Conservation (phyloP, 2,113 vertebrate species). For the Pungitius pungitius region DNA sequence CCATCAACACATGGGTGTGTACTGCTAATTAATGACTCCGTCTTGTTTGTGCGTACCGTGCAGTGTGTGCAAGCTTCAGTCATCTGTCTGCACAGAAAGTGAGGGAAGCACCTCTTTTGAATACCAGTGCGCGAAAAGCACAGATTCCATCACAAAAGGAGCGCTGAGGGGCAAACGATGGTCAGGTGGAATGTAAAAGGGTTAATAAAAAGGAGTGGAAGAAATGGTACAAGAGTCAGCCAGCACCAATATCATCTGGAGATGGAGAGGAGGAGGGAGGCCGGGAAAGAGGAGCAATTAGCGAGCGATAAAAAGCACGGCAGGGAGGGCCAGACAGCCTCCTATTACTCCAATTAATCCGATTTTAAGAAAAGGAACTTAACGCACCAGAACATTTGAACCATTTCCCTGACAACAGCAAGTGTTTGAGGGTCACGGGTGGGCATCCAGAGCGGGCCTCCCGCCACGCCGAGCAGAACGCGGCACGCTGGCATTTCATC, state of each 20-base stretch:
- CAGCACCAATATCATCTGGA: slow-evolving; percentile 46
- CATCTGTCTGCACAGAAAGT: slow-evolving; percentile 2
- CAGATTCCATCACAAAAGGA: slow-evolving; percentile 29
- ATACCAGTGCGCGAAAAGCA: slow-evolving; percentile 23
- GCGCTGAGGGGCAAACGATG: slow-evolving; percentile 31
- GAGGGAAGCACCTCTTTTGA: slow-evolving; percentile 38
- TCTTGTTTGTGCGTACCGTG: slow-evolving; percentile 2
- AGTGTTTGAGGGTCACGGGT: slow-evolving; percentile 68
- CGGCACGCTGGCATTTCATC: slow-evolving; percentile 69
- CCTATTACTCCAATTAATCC: slow-evolving; percentile 75
- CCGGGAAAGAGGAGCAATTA: slow-evolving; percentile 67
- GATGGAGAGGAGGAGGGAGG: slow-evolving; percentile 45
- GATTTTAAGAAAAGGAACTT: slow-evolving; percentile 29
- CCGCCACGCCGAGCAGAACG: slow-evolving; percentile 65
- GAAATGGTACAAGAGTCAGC: slow-evolving; percentile 23
- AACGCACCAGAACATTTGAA: slow-evolving; percentile 51
- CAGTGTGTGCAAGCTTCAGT: too few relatives aligned
- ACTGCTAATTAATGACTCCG: slow-evolving; percentile 5
- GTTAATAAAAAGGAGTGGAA: slow-evolving; percentile 23
- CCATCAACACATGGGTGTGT: slow-evolving; percentile 12
- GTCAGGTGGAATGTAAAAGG: slow-evolving; percentile 19
- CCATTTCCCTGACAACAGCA: slow-evolving; percentile 69
- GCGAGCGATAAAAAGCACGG: slow-evolving; percentile 67
- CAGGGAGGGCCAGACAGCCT: slow-evolving; percentile 68
- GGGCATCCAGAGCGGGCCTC: slow-evolving; percentile 59